Evolutionary conservation across 1,140 invertebrate genomes (phyloP), one percentile per base, ranked within the genome.

Genomic region (Patella vulgata): DNA sequence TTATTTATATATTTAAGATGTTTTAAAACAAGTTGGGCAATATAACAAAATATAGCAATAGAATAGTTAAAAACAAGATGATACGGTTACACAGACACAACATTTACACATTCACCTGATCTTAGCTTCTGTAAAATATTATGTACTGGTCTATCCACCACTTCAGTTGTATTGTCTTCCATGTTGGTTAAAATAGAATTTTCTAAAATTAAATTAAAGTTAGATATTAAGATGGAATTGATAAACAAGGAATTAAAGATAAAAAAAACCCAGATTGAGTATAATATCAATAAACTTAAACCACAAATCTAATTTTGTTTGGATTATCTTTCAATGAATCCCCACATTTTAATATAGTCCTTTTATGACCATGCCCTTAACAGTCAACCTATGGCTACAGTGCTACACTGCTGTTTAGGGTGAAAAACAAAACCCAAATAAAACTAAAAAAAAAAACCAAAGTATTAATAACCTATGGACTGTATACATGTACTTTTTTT

Each of bases 101-200:
- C 23, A 33, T 43, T 31, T 25, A 17, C 19, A 43, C 23, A 50
- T 30, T 40, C 14, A 59, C 48, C 33, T 21, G 40, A 51, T 14
- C 43, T 33, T 51, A 50, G 31, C 14, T 39, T 43, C 8, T 33
- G 33, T 28, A 59, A 6, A 44, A 59, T 59, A 23, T 19, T 1
- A 11, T 47, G 58, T 43, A 59, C 21, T 17, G 47, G 31, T 19
- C 21, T 44, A 23, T 43, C 31, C 8, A 21, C 42, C 3, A 59
- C 30, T 30, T 51, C 58, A 8, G 58, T 50, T 21, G 51, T 39
- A n/a, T 52, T 48, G 28, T 52, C 58, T 31, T 47, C 58, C 43
- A 39, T 42, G n/a, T 48, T 51, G 31, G 39, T 51, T 11, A 59
- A 31, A 30, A 59, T 51, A 21, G 58, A 51, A 31, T 59, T 59